A percentile compares a stretch with the other conserved stretches of the same genome.
phyloP scores from a whole-genome alignment of 2,797 vertebrate genomes.

The Mionectes olivaceus region DNA sequence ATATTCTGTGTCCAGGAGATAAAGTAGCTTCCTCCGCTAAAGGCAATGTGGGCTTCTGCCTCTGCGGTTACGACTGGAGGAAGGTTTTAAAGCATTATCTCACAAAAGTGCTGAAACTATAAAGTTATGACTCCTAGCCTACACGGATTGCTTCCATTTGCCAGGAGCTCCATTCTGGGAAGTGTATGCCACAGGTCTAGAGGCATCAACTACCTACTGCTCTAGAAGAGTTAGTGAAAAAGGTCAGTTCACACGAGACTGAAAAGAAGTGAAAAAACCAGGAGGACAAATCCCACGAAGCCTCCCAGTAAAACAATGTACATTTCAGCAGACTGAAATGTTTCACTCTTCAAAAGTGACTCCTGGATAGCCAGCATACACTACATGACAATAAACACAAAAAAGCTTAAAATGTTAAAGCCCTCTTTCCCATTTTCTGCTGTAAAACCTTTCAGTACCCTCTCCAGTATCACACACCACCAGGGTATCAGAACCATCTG shows the following conservation, averaged over 20 bases:
- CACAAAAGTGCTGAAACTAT: neutral
- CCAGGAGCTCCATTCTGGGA: neutral
- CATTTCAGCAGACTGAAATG: neutral
- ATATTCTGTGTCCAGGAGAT: accelerated
- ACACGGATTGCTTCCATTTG: neutral
- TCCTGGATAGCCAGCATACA: neutral
- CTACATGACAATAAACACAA: neutral
- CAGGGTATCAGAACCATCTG: neutral
- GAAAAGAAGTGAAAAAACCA: neutral
- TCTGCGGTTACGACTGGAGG: neutral
- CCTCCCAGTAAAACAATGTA: neutral
- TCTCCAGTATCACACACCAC: neutral
- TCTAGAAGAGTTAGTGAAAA: neutral
- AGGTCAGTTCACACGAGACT: neutral
- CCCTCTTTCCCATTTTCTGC: neutral
- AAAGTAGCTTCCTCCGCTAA: neutral
- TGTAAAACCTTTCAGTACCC: neutral
- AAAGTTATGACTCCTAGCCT: neutral
- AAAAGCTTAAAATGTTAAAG: neutral
- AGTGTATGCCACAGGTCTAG: neutral
- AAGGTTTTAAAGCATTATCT: neutral
- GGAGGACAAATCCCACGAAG: neutral
- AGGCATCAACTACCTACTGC: neutral
- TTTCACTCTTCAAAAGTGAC: neutral
- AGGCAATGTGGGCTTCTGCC: neutral